A percentile compares a stretch with the other conserved stretches of the same genome.
These are phyloP conservation scores for Sarcophaga caerulescens DNA, from an alignment of 2,888 invertebrate genomes.

Conservation along the genomic window DNA sequence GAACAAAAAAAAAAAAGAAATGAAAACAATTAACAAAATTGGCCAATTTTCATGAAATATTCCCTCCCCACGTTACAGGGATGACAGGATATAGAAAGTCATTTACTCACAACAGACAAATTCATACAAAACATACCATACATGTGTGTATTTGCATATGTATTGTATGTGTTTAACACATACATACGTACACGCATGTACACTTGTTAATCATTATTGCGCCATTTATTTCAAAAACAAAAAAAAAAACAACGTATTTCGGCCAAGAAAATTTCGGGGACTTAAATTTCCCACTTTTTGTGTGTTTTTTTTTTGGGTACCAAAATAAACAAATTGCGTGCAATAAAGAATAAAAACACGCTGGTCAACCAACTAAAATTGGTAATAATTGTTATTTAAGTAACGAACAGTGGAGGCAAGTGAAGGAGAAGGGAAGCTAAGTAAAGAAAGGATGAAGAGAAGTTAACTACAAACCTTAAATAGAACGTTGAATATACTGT, in stretches of 20 bases:
- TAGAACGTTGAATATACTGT: no score
- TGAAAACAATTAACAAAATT: slow-evolving; percentile 61
- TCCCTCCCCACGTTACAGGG: slow-evolving; percentile 17
- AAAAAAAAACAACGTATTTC: slow-evolving; percentile 46
- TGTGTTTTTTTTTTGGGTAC: slow-evolving; percentile 20
- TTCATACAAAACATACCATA: slow-evolving; percentile 6
- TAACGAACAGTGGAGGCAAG: not conserved
- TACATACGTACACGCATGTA: slow-evolving; percentile 16
- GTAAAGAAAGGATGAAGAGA: not conserved
- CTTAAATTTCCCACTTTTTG: not conserved
- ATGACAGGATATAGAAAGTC: slow-evolving; percentile 63
- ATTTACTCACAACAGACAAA: slow-evolving; percentile 51
- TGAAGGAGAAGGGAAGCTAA: not conserved
- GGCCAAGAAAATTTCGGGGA: slow-evolving; percentile 37
- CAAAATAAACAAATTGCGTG: slow-evolving; percentile 69
- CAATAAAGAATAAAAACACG: slow-evolving; percentile 52
- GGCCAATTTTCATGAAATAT: slow-evolving; percentile 63
- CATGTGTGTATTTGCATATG: not conserved
- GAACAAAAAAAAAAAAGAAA: slow-evolving; percentile 2
- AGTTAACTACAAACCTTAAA: not conserved
- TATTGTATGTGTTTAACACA: not conserved
- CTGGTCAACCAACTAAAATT: slow-evolving; percentile 25
- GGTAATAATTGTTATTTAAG: slow-evolving; percentile 62
- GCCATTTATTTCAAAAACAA: slow-evolving; percentile 52
- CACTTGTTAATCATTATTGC: slow-evolving; percentile 53